Evolutionary conservation across 2,888 invertebrate genomes (phyloP).

Genomic region (Apoda limacodes): DNA sequence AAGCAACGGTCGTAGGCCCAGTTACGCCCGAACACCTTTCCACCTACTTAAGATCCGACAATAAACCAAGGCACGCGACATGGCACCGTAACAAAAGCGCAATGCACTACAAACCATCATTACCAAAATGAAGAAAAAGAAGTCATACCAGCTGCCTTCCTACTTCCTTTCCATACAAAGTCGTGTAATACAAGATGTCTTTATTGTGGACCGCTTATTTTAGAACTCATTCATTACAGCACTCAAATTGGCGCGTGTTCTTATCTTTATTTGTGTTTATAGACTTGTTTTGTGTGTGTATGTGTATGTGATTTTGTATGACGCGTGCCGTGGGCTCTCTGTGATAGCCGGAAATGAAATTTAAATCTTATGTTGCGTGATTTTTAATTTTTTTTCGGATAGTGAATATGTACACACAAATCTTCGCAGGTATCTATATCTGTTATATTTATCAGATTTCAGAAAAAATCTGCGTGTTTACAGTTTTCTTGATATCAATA

Average conservation of each 20-base stretch:
- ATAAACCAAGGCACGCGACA: conserved; percentile 57
- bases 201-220: conserved; percentile 51
- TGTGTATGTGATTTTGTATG: conserved; percentile 26
- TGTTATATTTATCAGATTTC: too few species aligned
- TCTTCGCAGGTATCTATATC: too few species aligned
- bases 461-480: too few species aligned
- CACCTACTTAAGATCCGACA: conserved; percentile 53
- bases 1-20: conserved; percentile 50
- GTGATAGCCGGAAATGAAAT: conserved; percentile 25
- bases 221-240: conserved; percentile 59
- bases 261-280: conserved; percentile 45
- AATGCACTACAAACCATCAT: conserved; percentile 63
- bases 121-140: conserved; percentile 52
- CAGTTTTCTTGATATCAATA: too few species aligned
- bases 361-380: neutral
- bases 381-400: too few species aligned
- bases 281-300: conserved; percentile 22
- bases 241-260: conserved; percentile 64
- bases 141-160: conserved; percentile 61
- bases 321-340: conserved; percentile 26
- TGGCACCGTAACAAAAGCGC: conserved; percentile 52
- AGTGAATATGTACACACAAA: too few species aligned
- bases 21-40: conserved; percentile 57
- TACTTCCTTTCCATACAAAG: conserved; percentile 62
- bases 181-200: conserved; percentile 62